A percentile compares a stretch with the other conserved stretches of the same genome.
These are phyloP conservation scores for Cairina moschata DNA, from an alignment of 2,113 vertebrate species.

Conservation along the genomic window DNA sequence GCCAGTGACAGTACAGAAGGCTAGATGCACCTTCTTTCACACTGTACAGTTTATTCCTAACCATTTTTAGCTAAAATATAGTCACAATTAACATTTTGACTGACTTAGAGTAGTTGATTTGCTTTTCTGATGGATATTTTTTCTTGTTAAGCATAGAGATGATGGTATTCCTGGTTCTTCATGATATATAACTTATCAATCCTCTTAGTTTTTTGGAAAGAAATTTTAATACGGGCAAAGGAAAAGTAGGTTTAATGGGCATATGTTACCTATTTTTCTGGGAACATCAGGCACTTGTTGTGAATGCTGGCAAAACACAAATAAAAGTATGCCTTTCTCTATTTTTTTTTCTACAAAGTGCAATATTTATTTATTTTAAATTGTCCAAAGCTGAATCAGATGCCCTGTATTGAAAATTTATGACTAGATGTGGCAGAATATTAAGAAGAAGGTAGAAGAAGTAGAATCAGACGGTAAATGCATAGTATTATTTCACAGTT, in stretches of 20 bases:
- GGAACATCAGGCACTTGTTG: not conserved
- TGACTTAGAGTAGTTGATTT: not conserved
- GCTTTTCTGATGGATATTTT: not conserved
- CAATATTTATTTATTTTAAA: not conserved
- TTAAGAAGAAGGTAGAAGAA: not conserved
- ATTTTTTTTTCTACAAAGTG: not conserved
- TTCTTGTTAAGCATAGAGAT: not conserved
- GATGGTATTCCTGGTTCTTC: not conserved
- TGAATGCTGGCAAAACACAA: not conserved
- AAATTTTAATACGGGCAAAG: not conserved
- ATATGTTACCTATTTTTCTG: not conserved
- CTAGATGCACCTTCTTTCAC: not conserved
- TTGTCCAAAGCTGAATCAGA: not conserved
- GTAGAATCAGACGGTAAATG: not conserved
- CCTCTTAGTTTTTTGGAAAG: not conserved
- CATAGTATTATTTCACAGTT: not conserved
- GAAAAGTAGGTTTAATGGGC: not conserved
- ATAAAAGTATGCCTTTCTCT: not conserved
- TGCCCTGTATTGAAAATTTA: not conserved
- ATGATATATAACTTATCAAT: not conserved
- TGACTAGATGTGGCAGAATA: not conserved
- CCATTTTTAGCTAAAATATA: not conserved
- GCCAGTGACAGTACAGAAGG: not conserved
- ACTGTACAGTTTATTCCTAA: not conserved
- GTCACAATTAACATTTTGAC: not conserved